phyloP scores from a whole-genome alignment of 2,888 invertebrate genomes.

The Prosapia bicincta region DNA sequence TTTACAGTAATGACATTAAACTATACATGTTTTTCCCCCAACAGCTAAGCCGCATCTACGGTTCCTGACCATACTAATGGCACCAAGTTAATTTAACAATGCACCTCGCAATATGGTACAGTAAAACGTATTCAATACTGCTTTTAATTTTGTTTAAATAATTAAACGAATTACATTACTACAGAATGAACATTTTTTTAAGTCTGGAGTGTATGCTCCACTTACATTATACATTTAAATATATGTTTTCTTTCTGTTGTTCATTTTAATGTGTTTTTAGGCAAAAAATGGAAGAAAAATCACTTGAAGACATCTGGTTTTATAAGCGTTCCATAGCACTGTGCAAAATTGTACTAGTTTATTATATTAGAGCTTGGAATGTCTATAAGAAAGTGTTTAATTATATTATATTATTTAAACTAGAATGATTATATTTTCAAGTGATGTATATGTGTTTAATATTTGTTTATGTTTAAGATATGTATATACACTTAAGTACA shows the following conservation, averaged over 20 bases:
- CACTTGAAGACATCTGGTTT: neutral
- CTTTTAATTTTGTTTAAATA: neutral
- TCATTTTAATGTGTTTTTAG: neutral
- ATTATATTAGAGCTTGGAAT: no score
- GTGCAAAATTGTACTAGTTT: neutral
- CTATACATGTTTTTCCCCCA: slow-evolving; percentile 32
- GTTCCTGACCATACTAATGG: slow-evolving; percentile 17
- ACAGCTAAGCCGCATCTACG: slow-evolving; percentile 10
- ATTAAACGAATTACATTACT: neutral
- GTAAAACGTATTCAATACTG: neutral
- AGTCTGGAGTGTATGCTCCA: neutral
- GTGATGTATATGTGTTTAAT: neutral
- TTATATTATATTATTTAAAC: neutral
- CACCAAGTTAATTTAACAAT: slow-evolving; percentile 5
- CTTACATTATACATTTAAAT: neutral
- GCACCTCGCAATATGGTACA: neutral
- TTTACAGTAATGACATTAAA: neutral
- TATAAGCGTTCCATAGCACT: neutral
- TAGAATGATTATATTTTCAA: neutral
- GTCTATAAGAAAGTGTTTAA: neutral
- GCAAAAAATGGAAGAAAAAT: neutral
- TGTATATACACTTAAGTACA: neutral
- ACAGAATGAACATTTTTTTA: neutral
- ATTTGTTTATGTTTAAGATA: neutral
- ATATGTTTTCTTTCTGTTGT: neutral